phyloP scores from a whole-genome alignment of 2,113 vertebrate genomes.

The Proterorhinus semilunaris region DNA sequence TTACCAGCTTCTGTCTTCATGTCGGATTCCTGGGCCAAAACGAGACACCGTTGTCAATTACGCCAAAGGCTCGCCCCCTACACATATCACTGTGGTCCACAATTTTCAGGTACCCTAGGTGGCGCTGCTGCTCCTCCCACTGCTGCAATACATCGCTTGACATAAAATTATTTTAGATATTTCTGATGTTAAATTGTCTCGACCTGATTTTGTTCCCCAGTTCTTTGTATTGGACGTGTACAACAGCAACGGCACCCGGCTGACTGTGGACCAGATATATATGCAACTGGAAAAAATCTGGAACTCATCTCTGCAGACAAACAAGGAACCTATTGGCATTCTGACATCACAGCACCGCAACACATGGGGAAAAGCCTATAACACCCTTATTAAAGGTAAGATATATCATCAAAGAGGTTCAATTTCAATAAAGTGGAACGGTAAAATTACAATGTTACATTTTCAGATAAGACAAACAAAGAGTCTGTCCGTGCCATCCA shows the following conservation, averaged over 20 bases:
- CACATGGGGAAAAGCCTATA: slow-evolving; percentile 96
- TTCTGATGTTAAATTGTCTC: not conserved
- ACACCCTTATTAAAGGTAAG: slow-evolving; percentile 91
- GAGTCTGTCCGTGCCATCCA: slow-evolving; percentile 91
- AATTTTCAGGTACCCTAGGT: slow-evolving; percentile 89
- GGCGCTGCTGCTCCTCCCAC: slow-evolving; percentile 8
- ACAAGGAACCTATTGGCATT: slow-evolving; percentile 96
- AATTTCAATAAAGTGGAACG: not conserved
- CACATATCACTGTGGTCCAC: slow-evolving; percentile 93
- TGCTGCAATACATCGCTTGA: not conserved
- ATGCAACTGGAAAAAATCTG: slow-evolving; percentile 96
- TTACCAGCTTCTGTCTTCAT: slow-evolving; percentile 94
- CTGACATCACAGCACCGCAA: slow-evolving; percentile 95
- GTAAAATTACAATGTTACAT: not conserved
- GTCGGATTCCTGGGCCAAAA: slow-evolving; percentile 91
- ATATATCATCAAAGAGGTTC: not conserved
- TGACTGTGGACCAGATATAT: slow-evolving; percentile 91
- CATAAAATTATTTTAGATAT: not conserved
- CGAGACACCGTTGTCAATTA: slow-evolving; percentile 87
- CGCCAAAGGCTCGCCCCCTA: slow-evolving; percentile 71
- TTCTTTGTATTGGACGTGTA: slow-evolving; percentile 96
- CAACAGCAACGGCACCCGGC: slow-evolving; percentile 85
- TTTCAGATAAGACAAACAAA: slow-evolving; percentile 91
- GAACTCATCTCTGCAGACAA: slow-evolving; percentile 95
- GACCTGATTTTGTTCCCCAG: slow-evolving; percentile 59